Percentiles rank a stretch among this genome's conserved stretches.
Evolutionary conservation across 2,888 invertebrate genomes (phyloP).

Genomic region (Hirtodrosophila confusa): DNA sequence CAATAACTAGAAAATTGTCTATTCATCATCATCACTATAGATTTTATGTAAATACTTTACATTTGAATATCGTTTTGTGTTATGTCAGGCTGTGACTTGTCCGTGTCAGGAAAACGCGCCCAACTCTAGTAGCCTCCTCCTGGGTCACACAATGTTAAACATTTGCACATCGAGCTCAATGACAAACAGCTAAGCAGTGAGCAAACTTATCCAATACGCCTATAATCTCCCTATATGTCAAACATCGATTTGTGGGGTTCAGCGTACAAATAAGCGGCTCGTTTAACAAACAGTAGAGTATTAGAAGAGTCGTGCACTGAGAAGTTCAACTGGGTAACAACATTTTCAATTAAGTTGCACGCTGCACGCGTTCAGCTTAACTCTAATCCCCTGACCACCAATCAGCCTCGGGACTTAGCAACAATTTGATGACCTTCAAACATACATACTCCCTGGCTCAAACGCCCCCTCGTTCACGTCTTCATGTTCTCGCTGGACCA

Average conservation of each 20-base stretch:
- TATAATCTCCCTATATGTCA: slow-evolving; percentile 22
- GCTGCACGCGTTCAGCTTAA: slow-evolving; percentile 48
- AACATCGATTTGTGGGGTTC: slow-evolving; percentile 29
- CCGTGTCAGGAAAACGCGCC: too few relatives aligned
- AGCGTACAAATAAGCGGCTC: slow-evolving; percentile 17
- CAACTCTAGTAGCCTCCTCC: slow-evolving; percentile 1
- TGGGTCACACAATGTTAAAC: slow-evolving; percentile 36
- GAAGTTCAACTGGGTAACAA: slow-evolving; percentile 15
- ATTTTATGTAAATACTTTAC: too few relatives aligned
- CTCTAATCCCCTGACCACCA: slow-evolving; percentile 55
- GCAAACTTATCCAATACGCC: slow-evolving; percentile 17
- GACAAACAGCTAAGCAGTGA: slow-evolving; percentile 9
- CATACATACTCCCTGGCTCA: neutral
- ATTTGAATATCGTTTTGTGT: too few relatives aligned
- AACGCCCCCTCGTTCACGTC: neutral
- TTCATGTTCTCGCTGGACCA: slow-evolving; percentile 24
- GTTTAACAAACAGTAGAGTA: slow-evolving; percentile 6
- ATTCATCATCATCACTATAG: too few relatives aligned
- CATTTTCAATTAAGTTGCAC: slow-evolving; percentile 67
- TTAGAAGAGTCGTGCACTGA: neutral
- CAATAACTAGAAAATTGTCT: too few relatives aligned
- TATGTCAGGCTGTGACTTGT: too few relatives aligned
- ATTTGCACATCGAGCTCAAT: slow-evolving; percentile 45
- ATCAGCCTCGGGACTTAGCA: slow-evolving; percentile 27
- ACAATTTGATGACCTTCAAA: slow-evolving; percentile 37